These are phyloP conservation scores for Limnephilus marmoratus DNA, from an alignment of 2,888 invertebrate species.

Conservation along the genomic window DNA sequence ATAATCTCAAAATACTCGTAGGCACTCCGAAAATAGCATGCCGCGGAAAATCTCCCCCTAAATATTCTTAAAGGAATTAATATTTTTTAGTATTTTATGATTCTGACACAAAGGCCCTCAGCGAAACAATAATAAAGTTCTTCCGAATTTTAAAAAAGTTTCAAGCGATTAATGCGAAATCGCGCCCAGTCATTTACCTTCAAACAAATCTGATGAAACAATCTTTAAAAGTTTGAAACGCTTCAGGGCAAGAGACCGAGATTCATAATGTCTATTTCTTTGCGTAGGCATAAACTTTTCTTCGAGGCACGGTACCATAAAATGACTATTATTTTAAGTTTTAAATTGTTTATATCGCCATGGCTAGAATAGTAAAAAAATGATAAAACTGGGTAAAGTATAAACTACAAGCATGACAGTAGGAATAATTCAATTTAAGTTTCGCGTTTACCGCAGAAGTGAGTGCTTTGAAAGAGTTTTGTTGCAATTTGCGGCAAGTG, in stretches of 20 bases:
- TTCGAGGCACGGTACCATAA: background rate
- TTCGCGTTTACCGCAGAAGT: background rate
- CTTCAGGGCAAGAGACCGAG: slow-evolving; percentile 22
- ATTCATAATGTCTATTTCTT: slow-evolving; percentile 23
- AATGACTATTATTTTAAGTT: slow-evolving; percentile 20
- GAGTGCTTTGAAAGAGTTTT: background rate
- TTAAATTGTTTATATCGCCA: background rate
- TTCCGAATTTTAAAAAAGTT: background rate
- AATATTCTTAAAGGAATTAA: background rate
- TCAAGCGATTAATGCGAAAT: slow-evolving; percentile 21
- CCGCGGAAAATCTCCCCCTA: background rate
- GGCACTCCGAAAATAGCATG: background rate
- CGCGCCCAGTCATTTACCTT: slow-evolving; percentile 4
- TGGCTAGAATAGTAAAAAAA: background rate
- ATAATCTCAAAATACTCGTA: background rate
- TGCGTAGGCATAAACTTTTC: slow-evolving; percentile 6
- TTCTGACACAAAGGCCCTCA: background rate
- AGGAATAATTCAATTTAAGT: background rate
- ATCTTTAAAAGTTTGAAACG: slow-evolving; percentile 17
- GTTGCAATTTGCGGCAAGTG: background rate
- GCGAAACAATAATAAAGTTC: slow-evolving; percentile 16
- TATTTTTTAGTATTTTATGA: background rate
- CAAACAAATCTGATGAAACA: slow-evolving; percentile 30
- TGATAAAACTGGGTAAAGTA: background rate
- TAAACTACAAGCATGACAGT: background rate